Conservation (phyloP, 1,140 invertebrate species). For the Lucilia sericata region DNA sequence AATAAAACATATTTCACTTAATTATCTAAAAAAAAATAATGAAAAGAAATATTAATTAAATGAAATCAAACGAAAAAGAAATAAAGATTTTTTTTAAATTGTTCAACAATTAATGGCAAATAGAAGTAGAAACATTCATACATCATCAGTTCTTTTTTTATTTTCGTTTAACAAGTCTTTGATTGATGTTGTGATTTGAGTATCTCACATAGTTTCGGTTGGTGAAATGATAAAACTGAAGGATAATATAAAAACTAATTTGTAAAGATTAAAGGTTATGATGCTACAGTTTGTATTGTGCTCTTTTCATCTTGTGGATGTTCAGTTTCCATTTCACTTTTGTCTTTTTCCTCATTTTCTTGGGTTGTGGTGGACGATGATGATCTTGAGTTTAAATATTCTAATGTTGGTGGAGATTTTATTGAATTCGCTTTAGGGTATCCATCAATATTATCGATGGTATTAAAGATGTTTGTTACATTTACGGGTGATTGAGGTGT, state of each 20-base stretch:
- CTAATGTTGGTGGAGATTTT: background rate
- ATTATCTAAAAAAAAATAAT: background rate
- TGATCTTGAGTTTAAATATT: background rate
- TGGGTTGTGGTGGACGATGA: background rate
- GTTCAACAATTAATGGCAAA: constrained; percentile 38
- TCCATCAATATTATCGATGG: constrained; percentile 42
- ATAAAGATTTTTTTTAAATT: background rate
- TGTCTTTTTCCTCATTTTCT: background rate
- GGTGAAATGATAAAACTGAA: background rate
- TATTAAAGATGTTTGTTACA: constrained; percentile 12
- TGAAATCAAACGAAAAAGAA: constrained; percentile 5
- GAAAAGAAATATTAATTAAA: background rate
- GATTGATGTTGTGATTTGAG: constrained; percentile 35
- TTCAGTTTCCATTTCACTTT: background rate
- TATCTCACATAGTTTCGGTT: background rate
- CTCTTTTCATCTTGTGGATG: background rate
- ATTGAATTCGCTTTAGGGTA: background rate
- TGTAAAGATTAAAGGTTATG: background rate
- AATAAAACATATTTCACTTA: constrained; percentile 2
- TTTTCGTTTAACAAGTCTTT: constrained; percentile 6
- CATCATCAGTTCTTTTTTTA: constrained; percentile 8
- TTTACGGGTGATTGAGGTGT: constrained; percentile 50
- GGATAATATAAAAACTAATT: background rate
- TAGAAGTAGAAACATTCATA: background rate
- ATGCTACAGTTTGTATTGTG: background rate